phyloP scores from a whole-genome alignment of 2,113 vertebrate genomes.

The Fregetta grallaria region DNA sequence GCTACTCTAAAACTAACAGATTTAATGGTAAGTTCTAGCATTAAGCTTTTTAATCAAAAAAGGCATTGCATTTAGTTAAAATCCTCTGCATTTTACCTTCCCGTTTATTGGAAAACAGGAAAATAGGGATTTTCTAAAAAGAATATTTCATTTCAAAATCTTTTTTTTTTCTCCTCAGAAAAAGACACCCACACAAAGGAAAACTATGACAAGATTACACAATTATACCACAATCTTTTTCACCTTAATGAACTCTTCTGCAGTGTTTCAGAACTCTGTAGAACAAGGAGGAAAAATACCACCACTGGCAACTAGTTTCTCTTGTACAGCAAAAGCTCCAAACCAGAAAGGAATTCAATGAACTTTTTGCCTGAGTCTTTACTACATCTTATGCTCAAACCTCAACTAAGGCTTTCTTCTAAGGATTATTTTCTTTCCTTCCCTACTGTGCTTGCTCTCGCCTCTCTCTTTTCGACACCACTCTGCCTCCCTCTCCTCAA shows the following conservation, averaged over 20 bases:
- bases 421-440: neutral
- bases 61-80: neutral
- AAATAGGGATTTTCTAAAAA: neutral
- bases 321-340: neutral
- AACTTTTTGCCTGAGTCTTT: neutral
- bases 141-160: neutral
- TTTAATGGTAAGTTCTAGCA: neutral
- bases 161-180: neutral
- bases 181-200: neutral
- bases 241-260: neutral
- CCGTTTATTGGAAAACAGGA: neutral
- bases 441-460: neutral
- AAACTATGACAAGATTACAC: neutral
- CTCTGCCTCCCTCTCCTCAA: neutral
- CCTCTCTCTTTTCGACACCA: neutral
- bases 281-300: neutral
- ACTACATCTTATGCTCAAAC: neutral
- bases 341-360: neutral
- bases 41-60: neutral
- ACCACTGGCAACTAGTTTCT: neutral
- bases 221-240: neutral
- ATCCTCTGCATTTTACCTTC: neutral
- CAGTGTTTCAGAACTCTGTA: accelerated
- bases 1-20: neutral
- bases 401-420: neutral